phyloP scores from a whole-genome alignment of 2,888 invertebrate genomes.

The Ichneumoninae sp. region DNA sequence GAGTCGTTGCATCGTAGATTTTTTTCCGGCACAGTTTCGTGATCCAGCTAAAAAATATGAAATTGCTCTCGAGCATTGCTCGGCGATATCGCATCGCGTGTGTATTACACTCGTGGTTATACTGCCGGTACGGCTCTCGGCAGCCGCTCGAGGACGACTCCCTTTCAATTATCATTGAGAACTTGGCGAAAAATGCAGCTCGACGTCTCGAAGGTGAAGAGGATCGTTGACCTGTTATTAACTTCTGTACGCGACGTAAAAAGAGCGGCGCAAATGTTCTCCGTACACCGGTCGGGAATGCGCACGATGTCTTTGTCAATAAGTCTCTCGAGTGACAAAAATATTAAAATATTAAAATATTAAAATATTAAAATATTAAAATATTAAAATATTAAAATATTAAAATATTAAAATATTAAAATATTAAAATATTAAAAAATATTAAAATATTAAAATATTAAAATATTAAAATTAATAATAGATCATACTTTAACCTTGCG shows the following conservation, averaged over 20 bases:
- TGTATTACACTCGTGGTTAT: neutral
- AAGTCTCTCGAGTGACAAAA: too few species aligned
- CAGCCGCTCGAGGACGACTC: constrained; percentile 50
- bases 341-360: too few species aligned
- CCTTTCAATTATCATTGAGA: constrained; percentile 46
- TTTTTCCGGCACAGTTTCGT: neutral
- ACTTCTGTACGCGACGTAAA: neutral
- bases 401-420: neutral
- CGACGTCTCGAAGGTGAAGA: constrained; percentile 13
- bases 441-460: neutral
- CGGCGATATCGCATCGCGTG: neutral
- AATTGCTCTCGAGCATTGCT: neutral
- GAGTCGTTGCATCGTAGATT: neutral
- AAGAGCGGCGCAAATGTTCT: too few species aligned
- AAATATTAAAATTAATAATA: neutral
- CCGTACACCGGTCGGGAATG: too few species aligned
- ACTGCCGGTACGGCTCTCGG: too few species aligned
- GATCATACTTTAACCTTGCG: neutral
- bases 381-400: neutral
- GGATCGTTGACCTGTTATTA: constrained; percentile 33
- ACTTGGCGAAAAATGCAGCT: constrained; percentile 35
- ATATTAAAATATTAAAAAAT: neutral
- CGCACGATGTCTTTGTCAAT: too few species aligned
- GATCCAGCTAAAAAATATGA: neutral
- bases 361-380: neutral